Evolutionary conservation across 2,797 vertebrate genomes (phyloP).

Genomic region (Hydrocynus forskahlii): DNA sequence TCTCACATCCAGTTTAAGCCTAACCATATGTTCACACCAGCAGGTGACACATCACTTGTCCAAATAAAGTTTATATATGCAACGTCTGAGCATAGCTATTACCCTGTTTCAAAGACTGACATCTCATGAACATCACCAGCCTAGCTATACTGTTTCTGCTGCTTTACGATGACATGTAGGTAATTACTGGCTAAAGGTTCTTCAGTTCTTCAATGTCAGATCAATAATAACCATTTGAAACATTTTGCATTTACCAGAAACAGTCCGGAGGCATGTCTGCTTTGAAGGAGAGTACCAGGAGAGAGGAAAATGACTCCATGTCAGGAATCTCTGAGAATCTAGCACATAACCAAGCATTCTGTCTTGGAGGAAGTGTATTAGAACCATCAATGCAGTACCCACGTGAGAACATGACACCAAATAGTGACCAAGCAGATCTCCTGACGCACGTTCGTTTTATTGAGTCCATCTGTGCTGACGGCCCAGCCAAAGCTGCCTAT

Average conservation of each 20-base stretch:
- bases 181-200: too few relatives aligned
- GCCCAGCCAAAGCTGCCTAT: slow-evolving; percentile 83
- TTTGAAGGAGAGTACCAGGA: slow-evolving; percentile 88
- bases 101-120: too few relatives aligned
- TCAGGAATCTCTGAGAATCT: slow-evolving; percentile 82
- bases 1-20: too few relatives aligned
- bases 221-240: slow-evolving; percentile 29
- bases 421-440: slow-evolving; percentile 80
- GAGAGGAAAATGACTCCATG: slow-evolving; percentile 85
- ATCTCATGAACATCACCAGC: too few relatives aligned
- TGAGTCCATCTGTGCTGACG: slow-evolving; percentile 75
- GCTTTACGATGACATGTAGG: too few relatives aligned
- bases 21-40: too few relatives aligned
- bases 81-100: too few relatives aligned
- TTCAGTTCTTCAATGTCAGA: not conserved
- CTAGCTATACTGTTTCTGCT: too few relatives aligned
- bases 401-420: slow-evolving; percentile 83
- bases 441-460: slow-evolving; percentile 80
- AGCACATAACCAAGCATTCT: slow-evolving; percentile 76
- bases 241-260: slow-evolving; percentile 65
- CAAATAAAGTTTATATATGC: too few relatives aligned
- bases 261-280: slow-evolving; percentile 90
- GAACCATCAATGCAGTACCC: slow-evolving; percentile 80
- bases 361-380: slow-evolving; percentile 74
- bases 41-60: too few relatives aligned